Conservation (phyloP, 2,113 vertebrate genomes). For the Silurus asotus region DNA sequence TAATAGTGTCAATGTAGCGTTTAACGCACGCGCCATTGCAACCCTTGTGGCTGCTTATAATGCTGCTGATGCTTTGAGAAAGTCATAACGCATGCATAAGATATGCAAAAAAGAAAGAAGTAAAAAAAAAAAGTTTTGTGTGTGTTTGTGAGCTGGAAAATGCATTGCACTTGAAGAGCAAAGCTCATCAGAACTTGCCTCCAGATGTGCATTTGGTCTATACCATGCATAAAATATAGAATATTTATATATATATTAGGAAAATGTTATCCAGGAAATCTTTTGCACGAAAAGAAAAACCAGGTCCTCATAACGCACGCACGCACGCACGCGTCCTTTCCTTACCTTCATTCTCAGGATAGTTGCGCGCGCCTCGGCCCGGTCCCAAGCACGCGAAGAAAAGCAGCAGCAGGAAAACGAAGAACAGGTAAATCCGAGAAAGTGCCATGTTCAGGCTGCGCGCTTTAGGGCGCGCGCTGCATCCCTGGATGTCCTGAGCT, state of each 20-base stretch:
- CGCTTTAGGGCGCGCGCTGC: slow-evolving; percentile 72
- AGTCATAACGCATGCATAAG: no score
- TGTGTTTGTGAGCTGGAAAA: no score
- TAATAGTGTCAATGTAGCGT: not conserved
- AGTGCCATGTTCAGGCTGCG: slow-evolving; percentile 80
- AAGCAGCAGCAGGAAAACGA: slow-evolving; percentile 62
- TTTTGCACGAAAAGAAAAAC: no score
- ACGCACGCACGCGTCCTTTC: not conserved
- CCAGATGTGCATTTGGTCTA: not conserved
- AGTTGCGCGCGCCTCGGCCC: slow-evolving; percentile 71
- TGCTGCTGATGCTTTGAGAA: not conserved
- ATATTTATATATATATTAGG: no score
- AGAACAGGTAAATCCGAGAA: slow-evolving; percentile 76
- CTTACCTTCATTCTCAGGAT: slow-evolving; percentile 81
- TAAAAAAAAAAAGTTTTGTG: not conserved
- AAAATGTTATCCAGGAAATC: no score
- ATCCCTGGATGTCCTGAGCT: slow-evolving; percentile 63
- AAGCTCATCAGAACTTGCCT: not conserved
- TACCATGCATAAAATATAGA: no score
- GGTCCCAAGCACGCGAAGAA: slow-evolving; percentile 54
- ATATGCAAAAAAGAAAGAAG: not conserved
- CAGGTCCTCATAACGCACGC: no score
- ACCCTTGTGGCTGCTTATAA: not conserved
- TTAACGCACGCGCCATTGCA: not conserved
- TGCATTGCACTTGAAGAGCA: not conserved